Conservation (phyloP, 2,113 vertebrate genomes). For the Collichthys lucidus region DNA sequence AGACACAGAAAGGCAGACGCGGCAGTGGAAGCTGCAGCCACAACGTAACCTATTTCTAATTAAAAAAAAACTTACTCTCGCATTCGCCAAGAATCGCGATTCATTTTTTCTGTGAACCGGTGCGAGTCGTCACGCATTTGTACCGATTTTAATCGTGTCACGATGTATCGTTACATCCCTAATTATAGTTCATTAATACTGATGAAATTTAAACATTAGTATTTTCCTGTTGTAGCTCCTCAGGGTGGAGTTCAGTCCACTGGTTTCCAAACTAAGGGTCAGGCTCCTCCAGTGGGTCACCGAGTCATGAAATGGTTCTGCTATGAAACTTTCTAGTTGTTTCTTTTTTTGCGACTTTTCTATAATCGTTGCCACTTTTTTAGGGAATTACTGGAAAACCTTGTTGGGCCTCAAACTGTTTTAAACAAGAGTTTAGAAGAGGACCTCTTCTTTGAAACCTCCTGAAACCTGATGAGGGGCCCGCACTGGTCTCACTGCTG, state of each 20-base stretch:
- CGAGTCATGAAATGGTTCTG: neutral
- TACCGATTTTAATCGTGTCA: too few relatives aligned
- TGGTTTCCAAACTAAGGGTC: neutral
- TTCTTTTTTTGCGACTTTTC: neutral
- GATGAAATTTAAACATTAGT: neutral
- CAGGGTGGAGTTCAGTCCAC: neutral
- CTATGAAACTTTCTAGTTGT: neutral
- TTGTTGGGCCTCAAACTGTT: too few relatives aligned
- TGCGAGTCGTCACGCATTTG: too few relatives aligned
- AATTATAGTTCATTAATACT: neutral
- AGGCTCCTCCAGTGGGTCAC: neutral
- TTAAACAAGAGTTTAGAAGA: neutral
- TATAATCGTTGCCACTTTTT: neutral
- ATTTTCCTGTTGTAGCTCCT: neutral
- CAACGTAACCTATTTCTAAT: too few relatives aligned
- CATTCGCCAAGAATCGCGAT: too few relatives aligned
- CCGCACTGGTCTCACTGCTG: neutral
- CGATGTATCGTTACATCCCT: too few relatives aligned
- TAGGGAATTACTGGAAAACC: neutral
- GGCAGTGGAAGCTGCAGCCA: too few relatives aligned
- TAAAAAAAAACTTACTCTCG: too few relatives aligned
- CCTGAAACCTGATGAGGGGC: neutral
- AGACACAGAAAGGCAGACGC: too few relatives aligned
- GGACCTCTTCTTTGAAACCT: neutral
- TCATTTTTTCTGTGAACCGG: too few relatives aligned